phyloP scores from a whole-genome alignment of 2,797 vertebrate genomes.

The Amazona finschi region DNA sequence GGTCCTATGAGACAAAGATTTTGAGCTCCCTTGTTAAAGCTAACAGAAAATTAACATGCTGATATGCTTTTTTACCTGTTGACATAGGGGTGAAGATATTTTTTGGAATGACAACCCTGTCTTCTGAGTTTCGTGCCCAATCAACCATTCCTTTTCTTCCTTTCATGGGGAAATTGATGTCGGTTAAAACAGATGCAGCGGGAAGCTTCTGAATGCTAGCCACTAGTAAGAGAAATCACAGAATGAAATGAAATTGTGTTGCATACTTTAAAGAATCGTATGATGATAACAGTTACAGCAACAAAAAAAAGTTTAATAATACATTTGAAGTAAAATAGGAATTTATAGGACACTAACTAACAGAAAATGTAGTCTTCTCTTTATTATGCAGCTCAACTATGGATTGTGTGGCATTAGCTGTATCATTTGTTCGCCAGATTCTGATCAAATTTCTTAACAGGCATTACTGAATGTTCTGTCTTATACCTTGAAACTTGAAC shows the following conservation, averaged over 20 bases:
- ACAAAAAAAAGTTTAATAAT: not conserved
- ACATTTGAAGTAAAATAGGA: not conserved
- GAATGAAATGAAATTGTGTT: not conserved
- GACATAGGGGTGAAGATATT: slow-evolving; percentile 93
- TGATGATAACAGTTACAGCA: not conserved
- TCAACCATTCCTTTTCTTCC: slow-evolving; percentile 99
- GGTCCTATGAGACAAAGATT: not conserved
- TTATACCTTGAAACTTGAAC: slow-evolving; percentile 22
- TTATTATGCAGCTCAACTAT: not conserved
- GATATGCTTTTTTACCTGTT: slow-evolving; percentile 81
- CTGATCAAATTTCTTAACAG: slow-evolving; percentile 23
- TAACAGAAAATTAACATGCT: not conserved
- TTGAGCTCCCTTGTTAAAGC: not conserved
- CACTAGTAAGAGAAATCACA: slow-evolving; percentile 77
- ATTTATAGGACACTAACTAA: not conserved
- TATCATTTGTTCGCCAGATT: slow-evolving; percentile 1
- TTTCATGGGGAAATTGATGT: slow-evolving; percentile 99
- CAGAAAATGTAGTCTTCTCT: not conserved
- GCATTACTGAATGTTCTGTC: not conserved
- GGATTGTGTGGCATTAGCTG: not conserved
- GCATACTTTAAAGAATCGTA: not conserved
- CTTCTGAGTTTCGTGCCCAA: slow-evolving; percentile 98
- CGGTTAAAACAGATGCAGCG: slow-evolving; percentile 93
- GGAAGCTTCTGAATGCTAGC: slow-evolving; percentile 98
- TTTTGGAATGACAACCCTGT: slow-evolving; percentile 97